phyloP scores from a whole-genome alignment of 2,888 invertebrate genomes.

The Coremacera marginata region DNA sequence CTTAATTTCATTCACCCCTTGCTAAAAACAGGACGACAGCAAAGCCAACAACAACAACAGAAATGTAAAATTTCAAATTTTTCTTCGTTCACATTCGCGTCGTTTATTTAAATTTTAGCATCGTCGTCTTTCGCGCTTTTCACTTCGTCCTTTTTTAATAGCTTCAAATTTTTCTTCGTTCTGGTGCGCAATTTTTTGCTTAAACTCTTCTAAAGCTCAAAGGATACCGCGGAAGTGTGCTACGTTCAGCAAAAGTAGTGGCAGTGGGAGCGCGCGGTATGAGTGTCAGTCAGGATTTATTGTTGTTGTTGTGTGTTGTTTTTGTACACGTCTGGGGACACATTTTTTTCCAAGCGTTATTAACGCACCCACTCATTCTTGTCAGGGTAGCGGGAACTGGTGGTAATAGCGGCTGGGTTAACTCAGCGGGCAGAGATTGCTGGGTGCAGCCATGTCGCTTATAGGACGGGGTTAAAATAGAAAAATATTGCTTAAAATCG shows the following conservation, averaged over 20 bases:
- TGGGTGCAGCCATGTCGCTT: not conserved
- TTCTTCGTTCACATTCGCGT: not conserved
- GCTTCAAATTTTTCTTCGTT: slow-evolving; percentile 36
- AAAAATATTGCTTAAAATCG: slow-evolving; percentile 20
- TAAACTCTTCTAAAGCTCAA: slow-evolving; percentile 14
- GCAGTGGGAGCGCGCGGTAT: slow-evolving; percentile 10
- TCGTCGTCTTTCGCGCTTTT: slow-evolving; percentile 8
- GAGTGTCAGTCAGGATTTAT: slow-evolving; percentile 40
- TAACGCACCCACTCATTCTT: slow-evolving; percentile 28
- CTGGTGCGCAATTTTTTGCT: slow-evolving; percentile 6
- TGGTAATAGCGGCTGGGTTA: not conserved
- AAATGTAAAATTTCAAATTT: slow-evolving; percentile 28
- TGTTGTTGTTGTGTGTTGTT: not conserved
- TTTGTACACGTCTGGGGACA: slow-evolving; percentile 35
- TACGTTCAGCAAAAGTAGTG: not conserved
- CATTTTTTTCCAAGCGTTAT: slow-evolving; percentile 27
- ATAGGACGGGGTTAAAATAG: not conserved
- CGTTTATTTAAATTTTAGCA: slow-evolving; percentile 36
- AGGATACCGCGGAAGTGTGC: not conserved
- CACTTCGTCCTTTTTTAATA: slow-evolving; percentile 32
- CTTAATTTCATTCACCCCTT: slow-evolving; percentile 40
- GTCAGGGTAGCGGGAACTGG: not conserved
- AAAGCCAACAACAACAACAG: not conserved
- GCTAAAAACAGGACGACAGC: slow-evolving; percentile 8
- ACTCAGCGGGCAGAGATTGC: not conserved